Base-by-base conservation (phyloP, 2,888 invertebrate genomes). In the Thelaira solivaga region DNA sequence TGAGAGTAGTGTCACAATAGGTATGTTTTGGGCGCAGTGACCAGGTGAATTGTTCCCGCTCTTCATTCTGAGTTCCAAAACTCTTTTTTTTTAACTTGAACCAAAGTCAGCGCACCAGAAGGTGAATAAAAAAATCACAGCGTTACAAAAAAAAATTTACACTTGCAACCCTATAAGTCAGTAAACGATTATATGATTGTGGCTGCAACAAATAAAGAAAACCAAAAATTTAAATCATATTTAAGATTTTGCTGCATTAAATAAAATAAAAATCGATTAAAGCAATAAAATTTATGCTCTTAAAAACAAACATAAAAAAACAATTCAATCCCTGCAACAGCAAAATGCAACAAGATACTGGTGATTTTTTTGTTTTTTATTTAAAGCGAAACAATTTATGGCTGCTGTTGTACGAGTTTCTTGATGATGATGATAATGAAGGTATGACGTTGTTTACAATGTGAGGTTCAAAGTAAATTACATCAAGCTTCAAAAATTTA, bases 401-500 rank as follows among this genome's bases (percentile, higher is more conserved):
- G 64, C 34, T 31, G 51, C 7, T 51, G 53, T 18, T 49, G 8
- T 2, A n/a, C n/a, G n/a, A n/a, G n/a, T n/a, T n/a, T n/a, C n/a
- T n/a, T n/a, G n/a, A n/a, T n/a, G n/a, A n/a, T n/a, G n/a, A n/a
- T n/a, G n/a, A n/a, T n/a, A n/a, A n/a, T 43, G 31, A 2, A 5
- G 2, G 22, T n/a, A 8, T 26, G 47, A 18, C 20, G 43, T 49
- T 67, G 55, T 55, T 68, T 39, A 45, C 65, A 59, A 69, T 36
- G 22, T 57, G 74, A 26, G 69, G 65, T 80, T 82, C 80, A 82
- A 81, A 80, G 82, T 81, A 82, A 82, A 76, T 82, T 78, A 62
- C 74, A 55, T 57, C 67, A 72, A 72, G 34, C 53, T 55, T 67
- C n/a, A 11, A 67, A 62, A 45, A 20, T 62, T 36, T 61, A 43